Percentiles rank a stretch among this genome's conserved stretches.
These are phyloP conservation scores for Bombylius discolor DNA, from an alignment of 2,888 invertebrate genomes.

Conservation along the genomic window DNA sequence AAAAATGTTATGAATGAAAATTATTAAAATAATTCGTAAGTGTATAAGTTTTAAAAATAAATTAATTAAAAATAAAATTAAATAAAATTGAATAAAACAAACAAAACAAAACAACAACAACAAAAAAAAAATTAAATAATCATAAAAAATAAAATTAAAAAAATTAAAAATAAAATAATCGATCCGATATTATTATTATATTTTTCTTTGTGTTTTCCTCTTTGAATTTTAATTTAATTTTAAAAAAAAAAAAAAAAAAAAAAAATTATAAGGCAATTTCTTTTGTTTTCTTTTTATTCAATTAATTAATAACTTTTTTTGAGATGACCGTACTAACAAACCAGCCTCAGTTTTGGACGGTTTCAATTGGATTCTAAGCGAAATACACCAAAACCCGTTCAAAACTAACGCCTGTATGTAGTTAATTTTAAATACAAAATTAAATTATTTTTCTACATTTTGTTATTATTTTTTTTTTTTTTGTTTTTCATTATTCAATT, in stretches of 20 bases:
- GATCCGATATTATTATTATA: no score
- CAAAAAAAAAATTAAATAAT: background rate
- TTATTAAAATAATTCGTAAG: no score
- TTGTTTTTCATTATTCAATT: background rate
- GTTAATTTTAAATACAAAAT: conserved; percentile 10
- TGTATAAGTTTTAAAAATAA: no score
- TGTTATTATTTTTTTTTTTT: background rate
- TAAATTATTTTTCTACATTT: background rate
- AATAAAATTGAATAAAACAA: no score
- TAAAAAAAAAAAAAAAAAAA: background rate
- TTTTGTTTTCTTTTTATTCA: conserved; percentile 1
- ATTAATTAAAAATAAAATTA: no score
- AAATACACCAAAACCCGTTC: conserved; percentile 39
- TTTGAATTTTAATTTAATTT: no score
- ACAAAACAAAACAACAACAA: background rate
- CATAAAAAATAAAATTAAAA: background rate
- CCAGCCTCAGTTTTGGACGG: conserved; percentile 39
- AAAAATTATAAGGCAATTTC: background rate
- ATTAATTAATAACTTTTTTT: conserved; percentile 5
- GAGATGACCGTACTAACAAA: conserved; percentile 22
- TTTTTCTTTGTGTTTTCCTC: no score
- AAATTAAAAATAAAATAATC: background rate
- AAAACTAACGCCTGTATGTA: conserved; percentile 34
- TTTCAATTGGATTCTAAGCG: conserved; percentile 36
- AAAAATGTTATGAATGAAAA: no score